These are phyloP conservation scores for Sesamia nonagrioides DNA, from an alignment of 1,140 invertebrate genomes.

Conservation along the genomic window DNA sequence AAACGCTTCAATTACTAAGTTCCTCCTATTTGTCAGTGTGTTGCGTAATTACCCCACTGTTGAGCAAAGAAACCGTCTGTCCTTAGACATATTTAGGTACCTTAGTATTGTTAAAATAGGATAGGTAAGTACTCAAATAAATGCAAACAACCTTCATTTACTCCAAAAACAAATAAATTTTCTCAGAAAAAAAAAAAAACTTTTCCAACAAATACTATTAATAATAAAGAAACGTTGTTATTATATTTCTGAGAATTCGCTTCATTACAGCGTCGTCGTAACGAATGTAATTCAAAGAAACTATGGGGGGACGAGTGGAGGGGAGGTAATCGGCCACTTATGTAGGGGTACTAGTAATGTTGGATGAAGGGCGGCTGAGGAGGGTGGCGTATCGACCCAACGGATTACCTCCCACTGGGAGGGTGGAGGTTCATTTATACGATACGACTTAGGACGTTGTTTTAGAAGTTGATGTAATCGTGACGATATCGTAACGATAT, in stretches of 20 bases:
- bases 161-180: neutral
- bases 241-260: conserved; percentile 4
- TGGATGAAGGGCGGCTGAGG: conserved; percentile 14
- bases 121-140: neutral
- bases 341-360: conserved; percentile 29
- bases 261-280: neutral
- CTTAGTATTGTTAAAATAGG: too few species aligned
- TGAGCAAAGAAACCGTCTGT: too few species aligned
- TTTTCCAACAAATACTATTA: neutral
- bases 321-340: conserved; percentile 26
- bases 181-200: neutral
- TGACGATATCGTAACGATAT: neutral
- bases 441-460: neutral
- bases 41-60: too few species aligned
- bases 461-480: conserved; percentile 3
- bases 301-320: too few species aligned
- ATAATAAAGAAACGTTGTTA: neutral
- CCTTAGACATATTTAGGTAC: too few species aligned
- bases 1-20: too few species aligned
- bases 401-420: conserved; percentile 43
- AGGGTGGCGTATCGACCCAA: conserved; percentile 45
- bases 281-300: conserved; percentile 29
- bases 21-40: too few species aligned
- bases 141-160: neutral
- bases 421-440: conserved; percentile 15